phyloP scores from a whole-genome alignment of 2,797 vertebrate species.

The Pseudochirops corinnae region DNA sequence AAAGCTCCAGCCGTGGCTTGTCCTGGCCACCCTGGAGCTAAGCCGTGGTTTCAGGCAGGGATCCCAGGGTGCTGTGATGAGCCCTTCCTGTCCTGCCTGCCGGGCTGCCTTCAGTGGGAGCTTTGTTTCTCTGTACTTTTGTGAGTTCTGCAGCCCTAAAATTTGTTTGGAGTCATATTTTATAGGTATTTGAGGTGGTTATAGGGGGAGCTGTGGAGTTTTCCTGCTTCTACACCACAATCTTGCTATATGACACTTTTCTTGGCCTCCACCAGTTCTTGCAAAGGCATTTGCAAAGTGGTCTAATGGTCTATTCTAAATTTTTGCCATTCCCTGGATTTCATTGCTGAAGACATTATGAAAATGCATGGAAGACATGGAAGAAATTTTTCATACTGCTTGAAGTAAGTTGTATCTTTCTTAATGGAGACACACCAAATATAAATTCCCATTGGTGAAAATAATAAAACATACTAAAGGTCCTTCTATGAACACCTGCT shows the following conservation, averaged over 20 bases:
- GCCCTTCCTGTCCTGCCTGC: too few species aligned
- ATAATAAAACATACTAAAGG: neutral
- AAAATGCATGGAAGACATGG: neutral
- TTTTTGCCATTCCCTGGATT: neutral
- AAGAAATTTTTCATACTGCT: neutral
- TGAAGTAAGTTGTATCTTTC: neutral
- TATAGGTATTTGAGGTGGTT: too few species aligned
- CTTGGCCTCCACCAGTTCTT: neutral
- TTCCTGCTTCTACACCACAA: too few species aligned
- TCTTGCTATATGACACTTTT: neutral
- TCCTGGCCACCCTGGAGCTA: too few species aligned
- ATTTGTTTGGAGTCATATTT: too few species aligned
- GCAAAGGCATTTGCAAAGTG: neutral
- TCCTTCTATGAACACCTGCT: neutral
- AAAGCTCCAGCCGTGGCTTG: too few species aligned
- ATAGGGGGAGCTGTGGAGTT: too few species aligned
- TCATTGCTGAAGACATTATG: neutral
- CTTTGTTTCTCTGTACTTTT: too few species aligned
- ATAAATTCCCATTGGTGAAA: neutral
- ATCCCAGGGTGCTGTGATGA: too few species aligned
- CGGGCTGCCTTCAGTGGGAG: too few species aligned
- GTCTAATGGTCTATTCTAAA: neutral
- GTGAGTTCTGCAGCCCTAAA: too few species aligned
- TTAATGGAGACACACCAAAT: neutral
- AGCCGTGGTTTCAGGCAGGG: too few species aligned